Conservation (phyloP, 2,113 vertebrate species). For the Chlorodrepanis virens region DNA sequence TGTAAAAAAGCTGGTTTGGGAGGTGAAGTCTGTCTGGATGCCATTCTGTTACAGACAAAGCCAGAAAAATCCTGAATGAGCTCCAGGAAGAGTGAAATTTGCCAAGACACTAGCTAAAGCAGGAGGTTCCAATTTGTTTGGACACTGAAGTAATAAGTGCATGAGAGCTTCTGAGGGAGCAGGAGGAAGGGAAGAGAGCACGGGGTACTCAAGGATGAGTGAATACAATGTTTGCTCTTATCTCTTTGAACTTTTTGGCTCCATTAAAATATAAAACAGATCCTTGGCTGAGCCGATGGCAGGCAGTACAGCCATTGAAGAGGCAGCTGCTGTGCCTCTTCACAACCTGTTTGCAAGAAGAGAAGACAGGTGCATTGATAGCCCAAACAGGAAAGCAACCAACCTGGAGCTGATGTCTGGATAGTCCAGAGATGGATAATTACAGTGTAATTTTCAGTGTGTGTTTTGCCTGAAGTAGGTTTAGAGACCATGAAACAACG, state of each 20-base stretch:
- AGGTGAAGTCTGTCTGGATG: slow-evolving; percentile 64
- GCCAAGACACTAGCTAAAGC: slow-evolving; percentile 52
- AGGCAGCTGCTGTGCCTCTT: background rate
- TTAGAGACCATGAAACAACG: background rate
- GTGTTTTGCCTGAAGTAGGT: background rate
- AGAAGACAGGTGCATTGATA: background rate
- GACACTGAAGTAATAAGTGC: slow-evolving; percentile 46
- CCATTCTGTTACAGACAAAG: slow-evolving; percentile 59
- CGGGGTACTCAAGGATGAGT: background rate
- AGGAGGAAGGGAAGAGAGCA: background rate
- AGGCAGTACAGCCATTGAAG: rapidly evolving
- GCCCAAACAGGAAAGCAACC: background rate
- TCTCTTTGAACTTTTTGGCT: background rate
- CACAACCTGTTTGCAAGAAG: background rate
- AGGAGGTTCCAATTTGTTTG: slow-evolving; percentile 71
- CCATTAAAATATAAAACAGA: background rate
- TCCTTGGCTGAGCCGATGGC: background rate
- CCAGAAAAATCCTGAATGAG: slow-evolving; percentile 61
- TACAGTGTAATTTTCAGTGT: background rate
- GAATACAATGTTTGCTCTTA: background rate
- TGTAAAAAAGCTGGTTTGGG: slow-evolving; percentile 15
- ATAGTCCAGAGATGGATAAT: background rate
- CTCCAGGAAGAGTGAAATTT: slow-evolving; percentile 65
- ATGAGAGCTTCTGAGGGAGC: slow-evolving; percentile 37
- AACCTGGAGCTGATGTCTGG: background rate